These are phyloP conservation scores for Amphimedon queenslandica DNA, from an alignment of 37 sponge, comb jelly and placozoan genomes.

Conservation along the genomic window DNA sequence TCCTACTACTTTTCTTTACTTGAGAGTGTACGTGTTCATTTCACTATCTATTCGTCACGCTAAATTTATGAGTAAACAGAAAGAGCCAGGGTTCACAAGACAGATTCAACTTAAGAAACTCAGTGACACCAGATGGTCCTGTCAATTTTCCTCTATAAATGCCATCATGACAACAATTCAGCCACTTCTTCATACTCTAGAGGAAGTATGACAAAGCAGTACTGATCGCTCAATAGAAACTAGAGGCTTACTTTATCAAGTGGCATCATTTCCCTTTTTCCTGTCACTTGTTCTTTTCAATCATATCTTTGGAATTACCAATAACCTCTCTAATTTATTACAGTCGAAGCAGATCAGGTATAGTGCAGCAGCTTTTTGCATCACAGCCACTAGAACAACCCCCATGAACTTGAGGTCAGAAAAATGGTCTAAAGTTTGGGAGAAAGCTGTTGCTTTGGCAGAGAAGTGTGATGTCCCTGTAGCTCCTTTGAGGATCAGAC, in stretches of 20 bases:
- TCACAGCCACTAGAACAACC: constrained; percentile 4
- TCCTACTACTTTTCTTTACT: constrained; percentile 8
- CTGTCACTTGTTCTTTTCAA: constrained; percentile 8
- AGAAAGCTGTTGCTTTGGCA: neutral
- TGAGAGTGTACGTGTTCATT: constrained; percentile 6
- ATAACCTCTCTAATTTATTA: neutral
- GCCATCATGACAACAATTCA: neutral
- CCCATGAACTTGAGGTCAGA: too few relatives aligned
- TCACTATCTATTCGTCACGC: neutral
- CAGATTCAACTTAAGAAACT: constrained; percentile 4
- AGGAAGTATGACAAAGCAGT: neutral
- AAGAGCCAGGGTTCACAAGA: neutral
- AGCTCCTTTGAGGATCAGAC: neutral
- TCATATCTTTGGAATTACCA: neutral
- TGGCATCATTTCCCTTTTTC: too few relatives aligned
- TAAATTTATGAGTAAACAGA: constrained; percentile 4
- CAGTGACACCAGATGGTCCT: constrained; percentile 29
- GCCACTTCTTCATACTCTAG: neutral
- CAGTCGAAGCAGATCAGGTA: neutral
- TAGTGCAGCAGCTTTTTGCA: constrained; percentile 9
- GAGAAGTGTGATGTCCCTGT: neutral
- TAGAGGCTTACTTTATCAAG: constrained; percentile 10
- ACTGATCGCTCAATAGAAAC: neutral
- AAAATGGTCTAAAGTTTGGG: constrained; percentile 17
- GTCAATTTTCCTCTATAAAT: constrained; percentile 1